Conservation (phyloP, 2,113 vertebrate species). For the Anolis carolinensis region DNA sequence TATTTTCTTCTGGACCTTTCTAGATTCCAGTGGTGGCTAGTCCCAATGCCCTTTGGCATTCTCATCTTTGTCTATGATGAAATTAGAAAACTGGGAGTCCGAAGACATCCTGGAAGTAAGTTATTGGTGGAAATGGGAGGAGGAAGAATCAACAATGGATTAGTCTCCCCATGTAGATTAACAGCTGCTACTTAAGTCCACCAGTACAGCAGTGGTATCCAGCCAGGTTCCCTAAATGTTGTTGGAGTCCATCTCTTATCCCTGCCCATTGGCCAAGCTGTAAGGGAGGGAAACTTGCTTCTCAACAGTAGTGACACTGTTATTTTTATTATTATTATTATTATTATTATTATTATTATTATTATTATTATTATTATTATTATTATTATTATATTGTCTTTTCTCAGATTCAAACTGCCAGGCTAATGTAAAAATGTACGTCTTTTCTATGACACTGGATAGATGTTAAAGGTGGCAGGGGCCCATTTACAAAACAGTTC, state of each 20-base stretch:
- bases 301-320: too few relatives aligned
- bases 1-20: not conserved
- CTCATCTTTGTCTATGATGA: constrained; percentile 88
- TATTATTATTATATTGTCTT: too few relatives aligned
- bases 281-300: too few relatives aligned
- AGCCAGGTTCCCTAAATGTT: not conserved
- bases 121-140: not conserved
- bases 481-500: too few relatives aligned
- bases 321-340: too few relatives aligned
- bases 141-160: not conserved
- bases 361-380: too few relatives aligned
- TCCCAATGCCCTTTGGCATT: constrained; percentile 84
- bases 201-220: too few relatives aligned
- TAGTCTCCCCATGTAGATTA: not conserved
- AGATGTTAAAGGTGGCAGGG: too few relatives aligned
- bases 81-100: constrained; percentile 85
- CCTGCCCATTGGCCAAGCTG: not conserved
- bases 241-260: not conserved
- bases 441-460: too few relatives aligned
- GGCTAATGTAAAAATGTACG: too few relatives aligned
- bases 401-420: too few relatives aligned
- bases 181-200: not conserved
- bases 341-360: too few relatives aligned
- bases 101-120: constrained; percentile 87
- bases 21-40: constrained; percentile 89